Base-by-base conservation (phyloP, 2,113 vertebrate species). In the Cathartes aura region DNA sequence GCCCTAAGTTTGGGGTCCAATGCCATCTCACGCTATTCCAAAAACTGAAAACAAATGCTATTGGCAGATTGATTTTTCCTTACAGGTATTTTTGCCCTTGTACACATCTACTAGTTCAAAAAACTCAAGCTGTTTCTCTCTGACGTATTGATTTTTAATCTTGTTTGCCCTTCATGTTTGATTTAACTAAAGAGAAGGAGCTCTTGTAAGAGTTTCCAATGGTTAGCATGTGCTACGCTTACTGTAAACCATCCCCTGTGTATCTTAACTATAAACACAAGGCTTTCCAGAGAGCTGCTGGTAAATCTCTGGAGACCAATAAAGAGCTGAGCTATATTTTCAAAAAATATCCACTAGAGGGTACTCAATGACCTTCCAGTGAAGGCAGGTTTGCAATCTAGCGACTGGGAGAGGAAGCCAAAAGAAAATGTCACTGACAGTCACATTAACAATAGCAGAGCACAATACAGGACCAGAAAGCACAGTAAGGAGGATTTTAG, bases 261-360 rank as follows among this genome's bases (percentile, higher is more conserved):
- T 32, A 27, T 48, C 53, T 53, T 45, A 48, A 34, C 53, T 17
- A 7, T 5, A 56, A 84, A 89, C 36, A 64, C 8, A 5, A 40
- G 40, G 70, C 70, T 89, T 87, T 67, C 81, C 86, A 21, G 64
- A 52, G 90, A 63, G 73, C 94, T 26, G 34, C 80, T 42, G 79
- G 9, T 20, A 1, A 53, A 15, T 6, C 94, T 89, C 87, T 2
- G 0, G 76, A 58, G 83, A 34, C 43, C 92, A 3, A 23, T 66
- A 12, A 82, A 72, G 40, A 56, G 34, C 78, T 64, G 89, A 86
- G 84, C 2, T 20, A 9, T 32, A 4, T 88, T 85, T 96, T 62
- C 94, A 34, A 24, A 53, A 50, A 85, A 71, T 60, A 67, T 42
- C 96, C 97, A 70, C 96, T 95, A 97, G 97, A 95, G 96, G 97